Evolutionary conservation across 2,888 invertebrate genomes (phyloP).

Genomic region (Siphonodentalium dalli): DNA sequence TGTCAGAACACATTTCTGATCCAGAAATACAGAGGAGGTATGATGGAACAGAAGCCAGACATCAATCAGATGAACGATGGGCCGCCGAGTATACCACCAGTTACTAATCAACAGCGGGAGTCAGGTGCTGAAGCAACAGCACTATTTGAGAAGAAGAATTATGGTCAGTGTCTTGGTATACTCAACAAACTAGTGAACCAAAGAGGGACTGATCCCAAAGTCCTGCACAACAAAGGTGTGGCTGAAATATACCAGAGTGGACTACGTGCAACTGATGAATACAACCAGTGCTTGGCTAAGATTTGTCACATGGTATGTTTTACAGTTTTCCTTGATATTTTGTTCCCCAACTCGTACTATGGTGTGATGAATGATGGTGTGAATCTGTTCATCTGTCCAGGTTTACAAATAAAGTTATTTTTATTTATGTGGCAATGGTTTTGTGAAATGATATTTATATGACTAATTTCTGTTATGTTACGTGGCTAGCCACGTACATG

Average conservation of each 20-base stretch:
- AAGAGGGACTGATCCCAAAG: slow-evolving; percentile 72
- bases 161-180: slow-evolving; percentile 70
- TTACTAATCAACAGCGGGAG: slow-evolving; percentile 70
- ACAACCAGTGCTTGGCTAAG: slow-evolving; percentile 63
- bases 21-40: no score
- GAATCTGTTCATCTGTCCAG: no score
- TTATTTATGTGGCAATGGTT: no score
- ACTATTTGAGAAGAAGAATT: slow-evolving; percentile 74
- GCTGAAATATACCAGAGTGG: slow-evolving; percentile 76
- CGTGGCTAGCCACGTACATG: no score
- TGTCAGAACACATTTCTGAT: no score
- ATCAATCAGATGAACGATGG: no score
- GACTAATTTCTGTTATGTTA: no score
- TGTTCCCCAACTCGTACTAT: not conserved
- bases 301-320: slow-evolving; percentile 47
- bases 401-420: no score
- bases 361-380: no score
- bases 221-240: slow-evolving; percentile 84
- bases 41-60: no score
- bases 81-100: slow-evolving; percentile 40
- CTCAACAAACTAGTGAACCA: slow-evolving; percentile 73
- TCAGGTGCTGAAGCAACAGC: slow-evolving; percentile 71
- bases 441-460: no score
- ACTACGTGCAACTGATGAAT: slow-evolving; percentile 76
- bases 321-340: no score